Base-by-base conservation (phyloP, 2,888 invertebrate species). In the Perithous albicinctus region DNA sequence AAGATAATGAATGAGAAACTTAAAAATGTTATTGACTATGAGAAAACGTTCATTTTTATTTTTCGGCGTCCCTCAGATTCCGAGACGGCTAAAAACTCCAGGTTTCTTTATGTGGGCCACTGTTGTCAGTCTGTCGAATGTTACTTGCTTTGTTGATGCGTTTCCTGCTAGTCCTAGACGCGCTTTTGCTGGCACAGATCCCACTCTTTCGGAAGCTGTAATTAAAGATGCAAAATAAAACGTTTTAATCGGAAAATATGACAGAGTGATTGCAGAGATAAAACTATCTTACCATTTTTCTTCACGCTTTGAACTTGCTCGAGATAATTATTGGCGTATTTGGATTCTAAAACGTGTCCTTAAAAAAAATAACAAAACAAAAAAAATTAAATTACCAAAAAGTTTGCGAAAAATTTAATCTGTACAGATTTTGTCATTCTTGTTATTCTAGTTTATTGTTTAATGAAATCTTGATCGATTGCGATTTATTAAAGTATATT, bases 81-180 rank as follows among this genome's bases (percentile, higher is more conserved):
- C 92, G 70, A 93, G 86, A 77, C 92, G 89, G 84, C 92, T 92
- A 73, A 93, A 93, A 20, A 93, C 92, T 73, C 91, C 89, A 7
- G 90, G 89, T 76, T 90, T 92, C 59, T 88, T 89, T 0, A 89
- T 84, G 10, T 88, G 88, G 26, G 89, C 87, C 0, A 92, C 87
- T 0, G 89, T 90, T n/a, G 91, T 76, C 43, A 89, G 79, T 85
- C 87, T 90, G 51, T 92, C 90, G 32, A 93, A 93, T 26, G 92
- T 92, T 8, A 93, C 92, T 90, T 92, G 92, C 80, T 93, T 92
- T 32, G 77, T 59, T 38, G 80, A 15, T 0, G 79, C 74, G 12
- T 79, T 70, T 56, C 78, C 87, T 6, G 86, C 73, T 8, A 85
- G 56, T 69, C 92, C 92, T 6, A 93, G 84, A 51, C 92, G 89